These are phyloP conservation scores for Tribolium freemani DNA, from an alignment of 2,888 invertebrate species.

Conservation along the genomic window DNA sequence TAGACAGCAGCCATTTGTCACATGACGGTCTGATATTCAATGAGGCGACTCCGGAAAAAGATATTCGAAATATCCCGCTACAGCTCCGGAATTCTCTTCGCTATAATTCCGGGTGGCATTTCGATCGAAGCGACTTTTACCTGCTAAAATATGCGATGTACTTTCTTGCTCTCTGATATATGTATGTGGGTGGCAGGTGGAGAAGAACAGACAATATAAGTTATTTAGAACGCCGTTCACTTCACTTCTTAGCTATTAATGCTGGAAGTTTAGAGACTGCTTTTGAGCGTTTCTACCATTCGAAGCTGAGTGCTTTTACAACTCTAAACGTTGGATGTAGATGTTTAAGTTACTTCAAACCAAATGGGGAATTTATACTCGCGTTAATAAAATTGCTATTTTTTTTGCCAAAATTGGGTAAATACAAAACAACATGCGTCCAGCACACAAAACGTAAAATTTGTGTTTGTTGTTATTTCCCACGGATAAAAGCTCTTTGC, in stretches of 20 bases:
- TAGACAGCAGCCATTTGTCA: constrained; percentile 50
- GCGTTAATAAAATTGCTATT: too few species aligned
- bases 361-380: too few species aligned
- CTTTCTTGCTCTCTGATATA: constrained; percentile 1
- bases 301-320: too few species aligned
- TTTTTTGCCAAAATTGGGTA: too few species aligned
- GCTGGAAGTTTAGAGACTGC: too few species aligned
- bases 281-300: too few species aligned
- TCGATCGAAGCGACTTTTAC: constrained; percentile 19
- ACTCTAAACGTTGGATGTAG: too few species aligned
- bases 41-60: constrained; percentile 54
- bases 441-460: too few species aligned
- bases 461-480: too few species aligned
- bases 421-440: too few species aligned
- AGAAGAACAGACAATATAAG: neutral
- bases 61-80: constrained; percentile 56
- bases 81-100: constrained; percentile 36
- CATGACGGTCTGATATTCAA: constrained; percentile 52
- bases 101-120: constrained; percentile 36
- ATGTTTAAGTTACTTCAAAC: too few species aligned
- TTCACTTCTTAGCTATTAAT: neutral
- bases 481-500: too few species aligned
- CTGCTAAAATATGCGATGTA: constrained; percentile 9
- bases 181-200: neutral
- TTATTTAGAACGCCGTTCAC: neutral